Conservation (phyloP, 2,888 invertebrate genomes). For the Drosophila tripunctata region DNA sequence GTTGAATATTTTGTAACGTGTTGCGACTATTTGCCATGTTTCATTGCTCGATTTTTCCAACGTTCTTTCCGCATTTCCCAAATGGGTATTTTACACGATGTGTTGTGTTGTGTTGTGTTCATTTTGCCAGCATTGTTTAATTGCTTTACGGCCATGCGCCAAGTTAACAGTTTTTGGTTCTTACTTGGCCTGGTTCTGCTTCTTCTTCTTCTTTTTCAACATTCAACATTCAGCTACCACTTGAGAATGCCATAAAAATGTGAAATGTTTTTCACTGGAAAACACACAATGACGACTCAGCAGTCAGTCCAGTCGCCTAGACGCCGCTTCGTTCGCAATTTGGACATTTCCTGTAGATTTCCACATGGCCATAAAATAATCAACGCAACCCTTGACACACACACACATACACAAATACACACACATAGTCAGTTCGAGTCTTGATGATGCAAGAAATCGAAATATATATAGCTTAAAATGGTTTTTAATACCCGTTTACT, state of each 20-base stretch:
- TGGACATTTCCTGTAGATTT: slow-evolving; percentile 72
- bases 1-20: slow-evolving; percentile 12
- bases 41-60: slow-evolving; percentile 6
- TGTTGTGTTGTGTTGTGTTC: slow-evolving; percentile 19
- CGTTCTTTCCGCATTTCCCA: slow-evolving; percentile 22
- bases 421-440: neutral
- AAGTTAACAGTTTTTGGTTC: slow-evolving; percentile 59
- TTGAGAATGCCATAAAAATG: slow-evolving; percentile 63
- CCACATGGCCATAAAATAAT: slow-evolving; percentile 78
- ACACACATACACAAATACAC: slow-evolving; percentile 24
- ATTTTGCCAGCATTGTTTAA: slow-evolving; percentile 47
- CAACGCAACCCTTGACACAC: slow-evolving; percentile 76
- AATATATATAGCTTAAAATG: neutral
- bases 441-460: slow-evolving; percentile 36
- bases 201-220: too few relatives aligned
- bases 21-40: slow-evolving; percentile 12
- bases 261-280: slow-evolving; percentile 53
- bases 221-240: slow-evolving; percentile 36
- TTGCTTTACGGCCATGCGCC: slow-evolving; percentile 76
- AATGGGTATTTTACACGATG: slow-evolving; percentile 21
- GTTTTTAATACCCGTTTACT: neutral
- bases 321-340: slow-evolving; percentile 26
- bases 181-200: slow-evolving; percentile 8
- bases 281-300: slow-evolving; percentile 14
- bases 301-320: slow-evolving; percentile 19